Evolutionary conservation across 2,888 invertebrate species (phyloP), one percentile per base, ranked within the genome.

Genomic region (Leptarthrus brevirostris): DNA sequence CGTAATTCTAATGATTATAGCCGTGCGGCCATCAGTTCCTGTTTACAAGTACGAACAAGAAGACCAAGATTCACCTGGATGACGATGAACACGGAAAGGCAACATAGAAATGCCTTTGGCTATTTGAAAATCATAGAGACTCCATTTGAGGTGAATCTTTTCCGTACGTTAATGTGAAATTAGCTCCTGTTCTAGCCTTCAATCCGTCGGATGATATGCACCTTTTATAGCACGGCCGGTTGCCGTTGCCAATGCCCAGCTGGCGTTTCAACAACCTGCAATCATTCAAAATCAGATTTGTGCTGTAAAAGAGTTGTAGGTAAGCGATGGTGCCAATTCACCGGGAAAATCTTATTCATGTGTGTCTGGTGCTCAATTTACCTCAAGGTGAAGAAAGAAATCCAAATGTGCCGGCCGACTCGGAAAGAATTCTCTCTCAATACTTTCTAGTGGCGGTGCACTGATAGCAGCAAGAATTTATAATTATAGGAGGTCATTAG

Each of bases 401-500:
- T 49, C 52, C 34, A 52, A 69, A 52, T 52, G 49, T 14, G 26
- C 18, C 30, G 47, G 18, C n/a, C 8, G 20, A 12, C n/a, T 34
- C 8, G 6, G 26, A 52, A 30, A 3, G 24, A 49, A 49, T 69
- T 14, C 30, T 52, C 49, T 47, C 52, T 49, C 10, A 20, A 14
- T 47, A 18, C 52, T 52, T 30, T 49, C 34, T 34, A 49, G 52
- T 64, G 14, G n/a, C 3, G 14, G 14, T 44, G 30, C 49, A 44
- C 16, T 20, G 40, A 40, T 64, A 64, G 49, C 30, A 52, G 20
- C 20, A 69, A 36, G 52, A 54, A 71, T 71, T 75, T 73, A 72
- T 75, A 75, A 75, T 75, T 75, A 75, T 73, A 75, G 56, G 58
- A 66, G 69, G 73, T 75, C 75, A 75, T 75, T 75, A 73, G 73